Evolutionary conservation across 1,140 invertebrate genomes (phyloP), one percentile per base, ranked within the genome.

Genomic region (Ips typographus): DNA sequence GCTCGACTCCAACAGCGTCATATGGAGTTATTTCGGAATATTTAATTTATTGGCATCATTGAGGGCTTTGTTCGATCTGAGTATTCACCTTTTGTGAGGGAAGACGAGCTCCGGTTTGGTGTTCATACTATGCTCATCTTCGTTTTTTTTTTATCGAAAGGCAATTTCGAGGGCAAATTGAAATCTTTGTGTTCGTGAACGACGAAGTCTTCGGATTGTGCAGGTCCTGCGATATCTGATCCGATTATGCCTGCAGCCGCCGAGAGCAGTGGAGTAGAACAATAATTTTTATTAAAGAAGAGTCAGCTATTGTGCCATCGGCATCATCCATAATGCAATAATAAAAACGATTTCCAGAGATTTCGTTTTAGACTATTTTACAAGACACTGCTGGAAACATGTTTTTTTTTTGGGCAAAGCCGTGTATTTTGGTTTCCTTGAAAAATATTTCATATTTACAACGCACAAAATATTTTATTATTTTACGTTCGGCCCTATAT

Each of bases 141-240:
- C 51, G 22, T 22, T 22, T 22, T 72, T 75, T 75, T 49, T 77
- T 76, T 76, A 78, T 77, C 75, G 77, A 77, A 79, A 80, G 77
- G 77, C 78, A 80, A 80, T 80, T 79, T 79, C 78, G 71, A 75
- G 75, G 70, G 76, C 77, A 80, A 80, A 80, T 80, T 79, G 78
- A 80, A 80, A 80, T 80, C 78, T 80, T 80, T 80, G 76, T 80
- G 77, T 77, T 78, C 74, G 71, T 71, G 75, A 78, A 76, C 73
- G 68, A 76, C 74, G 73, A 22, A 22, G 75, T 52, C 42, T 57
- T 57, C 74, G 74, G 74, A 55, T 58, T 55, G 58, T 61, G 40
- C 57, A 43, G 44, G 58, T 36, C 40, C 44, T 75, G 76, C 76
- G 78, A 79, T 79, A 78, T 80, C 76, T 78, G 77, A 80, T 80